Evolutionary conservation across 2,888 invertebrate species (phyloP).

Genomic region (Ophraella communa): DNA sequence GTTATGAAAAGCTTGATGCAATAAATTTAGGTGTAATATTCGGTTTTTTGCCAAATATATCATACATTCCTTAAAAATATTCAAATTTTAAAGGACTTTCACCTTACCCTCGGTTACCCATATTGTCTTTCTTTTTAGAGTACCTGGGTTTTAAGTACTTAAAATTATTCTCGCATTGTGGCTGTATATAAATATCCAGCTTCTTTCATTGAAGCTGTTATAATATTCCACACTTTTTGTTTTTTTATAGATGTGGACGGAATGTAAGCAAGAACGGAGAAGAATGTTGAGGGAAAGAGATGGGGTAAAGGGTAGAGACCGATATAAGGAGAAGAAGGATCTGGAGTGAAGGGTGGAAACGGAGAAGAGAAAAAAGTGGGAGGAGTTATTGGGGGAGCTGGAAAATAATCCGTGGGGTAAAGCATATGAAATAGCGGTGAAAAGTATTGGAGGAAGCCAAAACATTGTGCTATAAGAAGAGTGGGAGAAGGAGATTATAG

Average conservation of each 20-base stretch:
- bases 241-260: constrained; percentile 1
- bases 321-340: too few species aligned
- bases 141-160: constrained; percentile 2
- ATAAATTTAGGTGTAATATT: neutral
- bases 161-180: constrained; percentile 10
- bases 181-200: neutral
- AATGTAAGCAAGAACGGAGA: too few species aligned
- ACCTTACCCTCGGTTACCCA: neutral
- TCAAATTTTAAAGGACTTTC: neutral
- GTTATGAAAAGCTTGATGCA: neutral
- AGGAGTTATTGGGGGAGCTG: too few species aligned
- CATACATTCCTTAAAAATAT: neutral
- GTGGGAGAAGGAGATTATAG: too few species aligned
- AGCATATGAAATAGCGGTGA: too few species aligned
- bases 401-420: too few species aligned
- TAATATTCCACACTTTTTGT: constrained; percentile 8
- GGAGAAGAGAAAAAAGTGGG: too few species aligned
- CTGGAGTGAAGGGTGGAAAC: too few species aligned
- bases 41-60: neutral
- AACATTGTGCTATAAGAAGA: too few species aligned
- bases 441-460: too few species aligned
- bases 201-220: neutral
- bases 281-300: too few species aligned
- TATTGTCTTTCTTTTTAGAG: neutral
- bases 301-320: too few species aligned